Base-by-base conservation (phyloP, 2,113 vertebrate species). In the Perca fluviatilis region DNA sequence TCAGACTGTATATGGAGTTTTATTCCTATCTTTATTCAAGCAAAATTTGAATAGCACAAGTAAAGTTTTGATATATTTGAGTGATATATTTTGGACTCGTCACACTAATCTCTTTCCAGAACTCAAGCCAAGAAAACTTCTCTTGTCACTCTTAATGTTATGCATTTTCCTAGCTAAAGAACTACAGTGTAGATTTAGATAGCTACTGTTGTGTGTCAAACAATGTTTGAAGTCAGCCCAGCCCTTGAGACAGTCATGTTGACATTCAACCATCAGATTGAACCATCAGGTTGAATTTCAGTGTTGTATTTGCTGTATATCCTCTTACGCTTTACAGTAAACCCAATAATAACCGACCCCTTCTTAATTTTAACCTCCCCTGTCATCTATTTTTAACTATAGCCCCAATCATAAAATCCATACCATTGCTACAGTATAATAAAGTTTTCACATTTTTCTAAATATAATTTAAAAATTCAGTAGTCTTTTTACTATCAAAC, bases 41-140 rank as follows among this genome's bases (percentile, higher is more conserved):
- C 7, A 15, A 61, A 66, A 68, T 62, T 1, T 21, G 58, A 53
- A 40, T 23, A 18, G 40, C 27, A 21, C 3, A 18, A 12, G 14
- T 69, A 13, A 61, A 54, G 47, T 62, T 47, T 8, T 46, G 18
- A 60, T 72, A 8, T 70, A n/a, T 71, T 70, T 57, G 25, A 54
- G 67, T 50, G 36, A 43, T 68, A 5, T 25, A 21, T 63, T 50
- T 79, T 63, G 50, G 16, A 63, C 7, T 67, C 0, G 0, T 40
- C 30, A 56, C 11, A 63, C 14, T 33, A 25, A 21, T 62, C 54
- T 51, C 11, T 68, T 62, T 54, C 25, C 40, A 71, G 25, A 43
- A 69, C 13, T 54, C 33, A 6, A 51, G 27, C 50, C 49, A 69
- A 64, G 15, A 30, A 47, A 47, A 71, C 40, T 21, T 27, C 16